Conservation (phyloP, 2,113 vertebrate genomes). For the Oncorhynchus keta region DNA sequence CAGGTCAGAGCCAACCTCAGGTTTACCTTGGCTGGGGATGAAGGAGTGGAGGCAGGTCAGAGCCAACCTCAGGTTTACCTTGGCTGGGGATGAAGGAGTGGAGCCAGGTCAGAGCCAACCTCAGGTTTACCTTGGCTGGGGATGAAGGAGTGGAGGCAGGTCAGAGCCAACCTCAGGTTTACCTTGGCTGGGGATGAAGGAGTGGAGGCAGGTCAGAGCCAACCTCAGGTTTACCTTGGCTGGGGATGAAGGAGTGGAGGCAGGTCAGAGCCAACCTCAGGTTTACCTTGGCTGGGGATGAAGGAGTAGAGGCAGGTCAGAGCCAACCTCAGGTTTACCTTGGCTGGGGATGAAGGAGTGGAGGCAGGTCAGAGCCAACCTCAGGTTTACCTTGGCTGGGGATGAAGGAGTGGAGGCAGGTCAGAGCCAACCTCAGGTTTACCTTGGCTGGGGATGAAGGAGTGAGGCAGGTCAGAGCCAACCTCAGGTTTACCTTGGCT, state of each 20-base stretch:
- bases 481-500: background rate
- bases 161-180: background rate
- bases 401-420: background rate
- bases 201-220: background rate
- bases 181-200: too few species aligned
- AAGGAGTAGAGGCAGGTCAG: background rate
- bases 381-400: background rate
- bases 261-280: background rate
- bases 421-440: background rate
- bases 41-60: background rate
- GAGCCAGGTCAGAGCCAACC: background rate
- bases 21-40: background rate
- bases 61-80: background rate
- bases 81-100: background rate
- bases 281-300: background rate
- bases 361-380: background rate
- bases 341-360: too few species aligned
- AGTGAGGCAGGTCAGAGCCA: background rate
- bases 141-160: background rate
- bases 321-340: background rate
- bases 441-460: background rate
- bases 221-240: background rate
- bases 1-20: background rate
- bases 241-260: background rate
- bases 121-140: background rate